phyloP scores from a whole-genome alignment of 1,140 invertebrate genomes.

The Drosophila miranda region DNA sequence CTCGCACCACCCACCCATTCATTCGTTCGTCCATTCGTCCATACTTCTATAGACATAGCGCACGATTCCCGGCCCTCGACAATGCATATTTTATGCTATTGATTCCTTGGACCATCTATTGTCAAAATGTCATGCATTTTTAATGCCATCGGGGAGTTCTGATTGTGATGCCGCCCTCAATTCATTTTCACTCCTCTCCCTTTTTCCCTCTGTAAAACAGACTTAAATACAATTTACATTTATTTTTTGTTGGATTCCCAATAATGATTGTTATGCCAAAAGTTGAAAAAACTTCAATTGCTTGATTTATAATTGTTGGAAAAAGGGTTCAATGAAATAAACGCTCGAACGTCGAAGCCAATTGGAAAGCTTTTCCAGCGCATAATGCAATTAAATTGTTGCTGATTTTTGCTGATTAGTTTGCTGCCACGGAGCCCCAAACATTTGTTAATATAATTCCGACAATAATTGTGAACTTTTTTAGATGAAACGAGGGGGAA shows the following conservation, averaged over 20 bases:
- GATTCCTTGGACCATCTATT: slow-evolving; percentile 73
- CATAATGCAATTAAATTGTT: slow-evolving; percentile 8
- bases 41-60: not conserved
- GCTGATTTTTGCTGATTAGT: slow-evolving; percentile 10
- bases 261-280: too few relatives aligned
- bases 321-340: slow-evolving; percentile 5
- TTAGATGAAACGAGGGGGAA: too few relatives aligned
- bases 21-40: slow-evolving; percentile 9
- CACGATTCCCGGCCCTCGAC: slow-evolving; percentile 17
- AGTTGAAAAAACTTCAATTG: slow-evolving; percentile 47
- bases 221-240: slow-evolving; percentile 33
- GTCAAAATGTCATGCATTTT: slow-evolving; percentile 77
- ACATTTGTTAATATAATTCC: slow-evolving; percentile 30
- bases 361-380: slow-evolving; percentile 5
- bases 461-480: slow-evolving; percentile 21
- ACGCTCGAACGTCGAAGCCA: not conserved
- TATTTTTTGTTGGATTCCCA: slow-evolving; percentile 31
- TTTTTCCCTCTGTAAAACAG: not conserved
- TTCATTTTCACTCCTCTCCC: not conserved
- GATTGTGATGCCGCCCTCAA: slow-evolving; percentile 6
- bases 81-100: slow-evolving; percentile 78
- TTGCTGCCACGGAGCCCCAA: slow-evolving; percentile 14
- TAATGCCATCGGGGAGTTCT: slow-evolving; percentile 45
- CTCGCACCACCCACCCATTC: not conserved
- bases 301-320: not conserved